Evolutionary conservation across 2,797 vertebrate species (phyloP), one percentile per base, ranked within the genome.

Genomic region (Phrynocephalus vlangalii): DNA sequence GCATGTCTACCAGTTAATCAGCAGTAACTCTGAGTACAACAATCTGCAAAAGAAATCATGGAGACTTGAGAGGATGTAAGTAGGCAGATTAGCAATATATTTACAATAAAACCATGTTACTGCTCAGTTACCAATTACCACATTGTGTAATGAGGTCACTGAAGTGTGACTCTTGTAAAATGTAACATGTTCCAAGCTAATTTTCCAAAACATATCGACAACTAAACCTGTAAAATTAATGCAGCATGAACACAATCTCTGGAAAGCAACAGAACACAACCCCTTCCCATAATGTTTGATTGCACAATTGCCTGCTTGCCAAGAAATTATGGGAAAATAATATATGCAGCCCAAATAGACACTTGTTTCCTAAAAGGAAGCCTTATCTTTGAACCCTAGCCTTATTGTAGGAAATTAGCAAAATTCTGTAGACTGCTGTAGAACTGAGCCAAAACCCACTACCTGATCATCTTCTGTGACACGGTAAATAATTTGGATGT

Each of bases 91-190:
- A 86, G 66, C 79, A 81, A 91, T 89, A 91, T 91, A 87, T 90
- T 92, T 90, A 84, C 88, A 0, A 15, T 77, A 79, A 93, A 93
- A 94, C 90, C 82, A 88, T n/a, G 78, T 87, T 93, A 90, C 85
- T 44, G 84, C 82, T 82, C 82, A 89, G 91, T 94, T 94, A 94
- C 48, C 93, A 89, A 94, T 95, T 95, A 94, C 94, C 91, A 82
- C 0, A 0, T 56, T 82, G 84, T 50, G 88, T 90, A 91, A 89
- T 92, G 91, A 94, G 95, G 93, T 91, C 73, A 66, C 38, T 86
- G 80, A 50, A 50, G 73, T 83, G 86, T 85, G 91, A 94, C 90
- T 84, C 87, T 72, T 87, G 85, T 90, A 85, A 79, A 84, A 88
- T 89, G 91, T 90, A 90, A 91, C 73, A 88, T 86, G 16, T 84